Evolutionary conservation across 2,113 vertebrate genomes (phyloP).

Genomic region (Aptenodytes patagonicus): DNA sequence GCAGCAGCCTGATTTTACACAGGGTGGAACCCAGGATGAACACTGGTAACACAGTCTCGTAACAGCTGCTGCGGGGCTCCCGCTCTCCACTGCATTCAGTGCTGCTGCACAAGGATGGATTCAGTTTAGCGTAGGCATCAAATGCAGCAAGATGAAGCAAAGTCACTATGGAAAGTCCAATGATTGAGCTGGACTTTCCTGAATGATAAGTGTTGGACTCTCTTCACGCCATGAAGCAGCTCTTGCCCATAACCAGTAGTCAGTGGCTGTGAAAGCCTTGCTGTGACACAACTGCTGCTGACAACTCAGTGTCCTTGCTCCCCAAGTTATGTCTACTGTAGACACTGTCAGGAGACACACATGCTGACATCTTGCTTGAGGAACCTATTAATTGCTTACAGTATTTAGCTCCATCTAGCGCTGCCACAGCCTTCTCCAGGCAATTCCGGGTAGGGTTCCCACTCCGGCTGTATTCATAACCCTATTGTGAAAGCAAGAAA

Average conservation of each 20-base stretch:
- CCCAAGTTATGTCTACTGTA: not conserved
- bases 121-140: not conserved
- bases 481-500: slow-evolving; percentile 66
- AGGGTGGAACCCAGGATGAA: not conserved
- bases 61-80: not conserved
- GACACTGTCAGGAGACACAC: not conserved
- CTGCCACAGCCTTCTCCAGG: slow-evolving; percentile 86
- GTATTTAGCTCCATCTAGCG: slow-evolving; percentile 89
- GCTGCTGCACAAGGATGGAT: not conserved
- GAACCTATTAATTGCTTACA: slow-evolving; percentile 73
- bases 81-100: not conserved
- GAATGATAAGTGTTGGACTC: accelerated
- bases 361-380: not conserved
- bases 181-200: not conserved
- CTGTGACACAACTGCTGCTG: not conserved
- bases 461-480: slow-evolving; percentile 88
- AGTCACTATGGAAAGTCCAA: not conserved
- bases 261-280: not conserved
- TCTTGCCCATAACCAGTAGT: not conserved
- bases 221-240: not conserved
- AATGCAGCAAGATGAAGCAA: not conserved
- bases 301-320: not conserved
- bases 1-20: not conserved
- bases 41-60: not conserved
- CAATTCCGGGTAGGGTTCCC: slow-evolving; percentile 92